These are phyloP conservation scores for Drosophila anceps DNA, from an alignment of 2,888 invertebrate genomes.

Conservation along the genomic window DNA sequence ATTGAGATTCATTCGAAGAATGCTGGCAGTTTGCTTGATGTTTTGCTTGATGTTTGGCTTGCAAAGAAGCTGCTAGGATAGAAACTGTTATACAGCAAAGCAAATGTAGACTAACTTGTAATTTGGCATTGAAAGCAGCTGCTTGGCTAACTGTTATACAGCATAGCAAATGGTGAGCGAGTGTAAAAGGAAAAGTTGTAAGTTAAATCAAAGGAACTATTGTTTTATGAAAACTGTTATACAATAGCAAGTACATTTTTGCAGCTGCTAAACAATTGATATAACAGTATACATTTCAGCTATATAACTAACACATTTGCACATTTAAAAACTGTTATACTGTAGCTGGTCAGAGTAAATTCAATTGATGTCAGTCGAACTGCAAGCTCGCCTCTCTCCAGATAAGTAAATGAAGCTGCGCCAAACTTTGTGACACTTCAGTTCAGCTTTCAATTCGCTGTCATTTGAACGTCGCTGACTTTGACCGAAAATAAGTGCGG, in stretches of 20 bases:
- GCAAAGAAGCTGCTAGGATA: not conserved
- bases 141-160: not conserved
- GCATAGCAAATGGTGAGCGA: not conserved
- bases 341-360: not conserved
- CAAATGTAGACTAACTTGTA: too few relatives aligned
- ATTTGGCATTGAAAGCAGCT: not conserved
- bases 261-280: too few relatives aligned
- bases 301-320: not conserved
- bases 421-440: conserved; percentile 30
- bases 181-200: too few relatives aligned
- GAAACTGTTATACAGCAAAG: not conserved
- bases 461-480: conserved; percentile 21
- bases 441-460: conserved; percentile 31
- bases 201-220: too few relatives aligned
- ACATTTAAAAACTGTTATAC: not conserved
- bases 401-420: conserved; percentile 28
- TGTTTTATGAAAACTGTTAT: not conserved
- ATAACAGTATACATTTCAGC: not conserved
- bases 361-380: not conserved
- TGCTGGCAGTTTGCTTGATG: not conserved
- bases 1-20: not conserved
- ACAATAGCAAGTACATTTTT: not conserved
- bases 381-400: not conserved
- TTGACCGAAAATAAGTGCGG: conserved; percentile 4
- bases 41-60: too few relatives aligned